phyloP scores from a whole-genome alignment of 2,797 vertebrate genomes.

The Sebastes flavidus region DNA sequence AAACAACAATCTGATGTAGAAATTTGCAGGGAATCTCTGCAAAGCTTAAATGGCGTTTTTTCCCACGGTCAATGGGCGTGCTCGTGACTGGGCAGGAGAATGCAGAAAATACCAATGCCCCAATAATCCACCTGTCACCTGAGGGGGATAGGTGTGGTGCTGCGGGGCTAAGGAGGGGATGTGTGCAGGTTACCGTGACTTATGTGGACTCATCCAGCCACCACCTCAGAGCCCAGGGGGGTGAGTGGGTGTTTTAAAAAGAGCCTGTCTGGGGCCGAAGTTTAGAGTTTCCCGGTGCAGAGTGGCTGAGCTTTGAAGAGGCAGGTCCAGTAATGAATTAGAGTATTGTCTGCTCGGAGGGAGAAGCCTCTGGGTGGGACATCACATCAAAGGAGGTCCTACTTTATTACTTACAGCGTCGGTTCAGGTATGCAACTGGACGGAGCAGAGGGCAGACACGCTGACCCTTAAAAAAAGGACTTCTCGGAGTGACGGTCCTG shows the following conservation, averaged over 20 bases:
- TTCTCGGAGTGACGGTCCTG: neutral
- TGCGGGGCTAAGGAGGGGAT: constrained; percentile 64
- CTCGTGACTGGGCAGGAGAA: constrained; percentile 40
- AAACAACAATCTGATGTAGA: neutral
- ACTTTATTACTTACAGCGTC: constrained; percentile 78
- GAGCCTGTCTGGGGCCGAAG: constrained; percentile 67
- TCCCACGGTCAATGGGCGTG: constrained; percentile 48
- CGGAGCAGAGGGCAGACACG: constrained; percentile 60
- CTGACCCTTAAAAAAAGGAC: constrained; percentile 61
- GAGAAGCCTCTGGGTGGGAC: constrained; percentile 79
- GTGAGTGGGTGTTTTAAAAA: constrained; percentile 76
- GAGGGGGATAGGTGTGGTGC: constrained; percentile 78
- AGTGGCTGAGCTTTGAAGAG: constrained; percentile 79
- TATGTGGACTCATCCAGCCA: constrained; percentile 81
- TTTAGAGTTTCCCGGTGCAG: constrained; percentile 76
- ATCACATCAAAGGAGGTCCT: constrained; percentile 80
- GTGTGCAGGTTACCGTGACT: constrained; percentile 79
- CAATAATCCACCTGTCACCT: constrained; percentile 77
- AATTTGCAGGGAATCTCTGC: neutral
- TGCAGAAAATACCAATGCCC: constrained; percentile 64
- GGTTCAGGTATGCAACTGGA: constrained; percentile 79
- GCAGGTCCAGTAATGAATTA: constrained; percentile 80
- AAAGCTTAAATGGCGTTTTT: constrained; percentile 29
- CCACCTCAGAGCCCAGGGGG: constrained; percentile 76
- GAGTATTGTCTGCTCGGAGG: constrained; percentile 73